Base-by-base conservation (phyloP, 2,888 invertebrate species). In the Clusia tigrina region DNA sequence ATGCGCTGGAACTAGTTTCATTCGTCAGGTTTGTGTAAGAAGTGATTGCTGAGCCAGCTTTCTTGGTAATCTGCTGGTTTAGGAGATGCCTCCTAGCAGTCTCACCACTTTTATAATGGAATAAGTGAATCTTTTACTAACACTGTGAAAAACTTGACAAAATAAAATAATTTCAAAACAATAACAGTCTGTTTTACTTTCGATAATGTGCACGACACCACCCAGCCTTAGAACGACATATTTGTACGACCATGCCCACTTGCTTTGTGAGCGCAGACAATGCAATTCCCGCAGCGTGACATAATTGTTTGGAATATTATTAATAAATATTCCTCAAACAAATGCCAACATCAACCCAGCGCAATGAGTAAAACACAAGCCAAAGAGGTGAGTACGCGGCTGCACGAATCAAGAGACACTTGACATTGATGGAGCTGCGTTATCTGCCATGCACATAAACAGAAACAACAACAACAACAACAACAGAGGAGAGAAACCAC, bases 291-390 rank as follows among this genome's bases (percentile, higher is more conserved):
- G 37, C 38, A 37, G 22, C 54, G 58, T 65, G 60, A 63, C 59
- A 58, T 65, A 65, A 65, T 63, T 58, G 48, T 52, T 54, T 42
- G 53, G 37, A 60, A 46, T 48, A 60, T 37, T 6, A 15, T 52
- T 51, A 23, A 32, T n/a, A n/a, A n/a, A n/a, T n/a, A 42, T n/a
- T 42, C 42, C n/a, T 42, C 42, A 15, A 42, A 51, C 6, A 42
- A 51, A 1, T 17, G 20, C 25, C 32, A 32, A 17, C 24, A 18
- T n/a, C 37, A 55, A 54, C 38, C 17, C 24, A 25, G 38, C 32
- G 26, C 38, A 60, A 60, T 38, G 9, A 17, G 18, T 6, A 52
- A 58, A 59, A 60, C 22, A 26, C n/a, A 53, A 22, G 23, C 18
- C 22, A 54, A 59, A 59, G 22, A 20, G 5, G 32, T 32, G 6